Evolutionary conservation across 2,888 invertebrate genomes (phyloP).

Genomic region (Cheilosia soror): DNA sequence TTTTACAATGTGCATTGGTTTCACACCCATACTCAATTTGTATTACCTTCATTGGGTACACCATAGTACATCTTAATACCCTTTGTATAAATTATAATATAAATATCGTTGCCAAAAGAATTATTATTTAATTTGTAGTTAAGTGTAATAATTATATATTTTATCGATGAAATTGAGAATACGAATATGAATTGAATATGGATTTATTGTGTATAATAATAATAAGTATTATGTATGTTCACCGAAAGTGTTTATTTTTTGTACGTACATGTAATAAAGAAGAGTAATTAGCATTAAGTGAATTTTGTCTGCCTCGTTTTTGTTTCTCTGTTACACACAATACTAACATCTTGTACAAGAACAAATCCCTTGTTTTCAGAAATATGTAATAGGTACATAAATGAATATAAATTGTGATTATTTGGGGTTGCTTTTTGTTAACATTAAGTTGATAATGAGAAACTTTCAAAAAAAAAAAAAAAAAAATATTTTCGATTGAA

Average conservation of each 20-base stretch:
- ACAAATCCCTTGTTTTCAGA: not conserved
- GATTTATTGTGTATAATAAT: conserved; percentile 21
- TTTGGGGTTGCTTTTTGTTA: conserved; percentile 24
- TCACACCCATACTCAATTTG: conserved; percentile 60
- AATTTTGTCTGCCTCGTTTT: not conserved
- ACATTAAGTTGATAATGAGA: conserved; percentile 16
- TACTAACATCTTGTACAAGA: not conserved
- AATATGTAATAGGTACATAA: not conserved
- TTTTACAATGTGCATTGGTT: conserved; percentile 66
- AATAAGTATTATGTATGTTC: conserved; percentile 52
- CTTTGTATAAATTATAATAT: conserved; percentile 49
- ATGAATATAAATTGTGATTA: conserved; percentile 41
- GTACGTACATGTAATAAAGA: conserved; percentile 24
- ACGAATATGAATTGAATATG: conserved; percentile 9
- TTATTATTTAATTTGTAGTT: conserved; percentile 38
- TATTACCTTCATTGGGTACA: conserved; percentile 46
- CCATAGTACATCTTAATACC: conserved; percentile 38
- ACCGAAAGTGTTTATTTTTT: conserved; percentile 47
- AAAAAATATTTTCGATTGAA: conserved; percentile 68
- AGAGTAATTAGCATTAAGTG: conserved; percentile 10
- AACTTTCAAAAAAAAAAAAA: conserved; percentile 34
- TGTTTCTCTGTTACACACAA: not conserved
- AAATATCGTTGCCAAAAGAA: conserved; percentile 63
- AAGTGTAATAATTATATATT: conserved; percentile 20
- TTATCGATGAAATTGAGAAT: not conserved